phyloP scores from a whole-genome alignment of 2,888 invertebrate species.

The Heteromyza rotundicornis region DNA sequence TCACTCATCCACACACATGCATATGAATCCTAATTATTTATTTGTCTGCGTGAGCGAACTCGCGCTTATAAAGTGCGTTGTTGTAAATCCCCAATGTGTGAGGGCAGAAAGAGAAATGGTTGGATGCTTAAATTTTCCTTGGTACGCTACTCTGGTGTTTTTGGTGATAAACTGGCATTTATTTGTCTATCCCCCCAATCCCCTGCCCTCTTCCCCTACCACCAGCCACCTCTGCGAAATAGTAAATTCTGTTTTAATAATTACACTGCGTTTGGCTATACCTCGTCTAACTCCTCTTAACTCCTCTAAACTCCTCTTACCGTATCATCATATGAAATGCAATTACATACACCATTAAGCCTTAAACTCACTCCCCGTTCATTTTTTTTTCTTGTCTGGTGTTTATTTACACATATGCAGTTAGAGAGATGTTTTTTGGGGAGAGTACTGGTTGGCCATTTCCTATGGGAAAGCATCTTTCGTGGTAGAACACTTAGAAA shows the following conservation, averaged over 20 bases:
- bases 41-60: background rate
- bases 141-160: background rate
- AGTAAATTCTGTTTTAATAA: background rate
- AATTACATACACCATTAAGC: constrained; percentile 7
- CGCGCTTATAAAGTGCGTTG: no score
- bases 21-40: background rate
- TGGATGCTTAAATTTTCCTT: no score
- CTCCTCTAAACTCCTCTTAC: background rate
- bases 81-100: background rate
- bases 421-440: background rate
- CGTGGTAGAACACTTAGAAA: background rate
- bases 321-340: background rate
- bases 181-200: no score
- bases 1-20: no score
- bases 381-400: no score
- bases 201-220: no score
- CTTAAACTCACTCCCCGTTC: no score
- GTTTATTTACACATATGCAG: background rate
- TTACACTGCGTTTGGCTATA: background rate
- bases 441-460: no score
- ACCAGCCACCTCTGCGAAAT: background rate
- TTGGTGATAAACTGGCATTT: background rate
- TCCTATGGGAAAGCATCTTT: no score
- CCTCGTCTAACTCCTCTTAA: background rate
- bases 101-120: no score